These are phyloP conservation scores for Conops quadrifasciatus DNA, from an alignment of 2,888 invertebrate species.

Conservation along the genomic window DNA sequence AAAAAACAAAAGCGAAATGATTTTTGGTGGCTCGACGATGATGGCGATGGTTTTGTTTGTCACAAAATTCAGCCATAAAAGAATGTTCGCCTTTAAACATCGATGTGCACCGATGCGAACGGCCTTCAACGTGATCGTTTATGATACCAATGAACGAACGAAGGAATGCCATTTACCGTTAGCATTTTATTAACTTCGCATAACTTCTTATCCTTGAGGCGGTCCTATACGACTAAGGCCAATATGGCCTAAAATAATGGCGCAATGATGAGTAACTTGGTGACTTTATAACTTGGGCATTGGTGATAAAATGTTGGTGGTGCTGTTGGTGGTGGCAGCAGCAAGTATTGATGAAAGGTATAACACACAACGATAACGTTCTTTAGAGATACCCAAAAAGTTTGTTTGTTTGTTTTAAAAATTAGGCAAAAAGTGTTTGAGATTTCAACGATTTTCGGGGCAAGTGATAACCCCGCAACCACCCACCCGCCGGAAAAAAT, in stretches of 20 bases:
- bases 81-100: constrained; percentile 8
- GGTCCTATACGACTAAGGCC: not conserved
- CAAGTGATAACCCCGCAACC: too few relatives aligned
- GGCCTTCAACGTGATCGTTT: constrained; percentile 22
- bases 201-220: constrained; percentile 27
- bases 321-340: not conserved
- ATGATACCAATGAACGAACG: not conserved
- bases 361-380: too few relatives aligned
- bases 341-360: too few relatives aligned
- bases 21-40: constrained; percentile 15
- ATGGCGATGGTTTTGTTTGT: constrained; percentile 20
- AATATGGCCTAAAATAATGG: not conserved
- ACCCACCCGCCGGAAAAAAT: too few relatives aligned
- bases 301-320: constrained; percentile 9
- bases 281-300: not conserved
- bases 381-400: too few relatives aligned
- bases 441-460: too few relatives aligned
- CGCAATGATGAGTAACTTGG: not conserved
- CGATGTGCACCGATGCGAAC: constrained; percentile 30
- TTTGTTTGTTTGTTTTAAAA: too few relatives aligned
- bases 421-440: too few relatives aligned
- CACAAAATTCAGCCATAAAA: constrained; percentile 34
- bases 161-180: constrained; percentile 19
- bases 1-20: not conserved
- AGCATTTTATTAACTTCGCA: constrained; percentile 36